These are phyloP conservation scores for Meloidogyne floridensis DNA, from an alignment of 1,140 invertebrate species.

Conservation along the genomic window DNA sequence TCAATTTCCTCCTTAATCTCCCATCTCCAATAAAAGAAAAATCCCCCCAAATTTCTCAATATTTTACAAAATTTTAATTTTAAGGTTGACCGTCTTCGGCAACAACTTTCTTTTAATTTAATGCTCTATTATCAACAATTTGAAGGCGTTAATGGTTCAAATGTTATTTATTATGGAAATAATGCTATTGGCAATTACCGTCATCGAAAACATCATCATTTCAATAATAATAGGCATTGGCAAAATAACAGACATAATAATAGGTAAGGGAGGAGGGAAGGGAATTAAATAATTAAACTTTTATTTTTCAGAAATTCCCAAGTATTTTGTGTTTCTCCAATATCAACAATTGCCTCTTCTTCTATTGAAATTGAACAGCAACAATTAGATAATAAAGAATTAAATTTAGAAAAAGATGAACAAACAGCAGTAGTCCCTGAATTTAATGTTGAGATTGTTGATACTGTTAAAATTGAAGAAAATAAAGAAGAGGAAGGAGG, in stretches of 20 bases:
- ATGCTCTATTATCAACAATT: conserved; percentile 36
- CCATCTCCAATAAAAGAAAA: conserved; percentile 70
- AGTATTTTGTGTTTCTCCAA: conserved; percentile 10
- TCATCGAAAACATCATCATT: conserved; percentile 3
- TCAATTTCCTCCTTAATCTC: conserved; percentile 70
- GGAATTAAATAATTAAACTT: no score
- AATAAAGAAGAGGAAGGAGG: not conserved
- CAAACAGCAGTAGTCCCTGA: not conserved
- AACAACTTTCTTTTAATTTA: conserved; percentile 39
- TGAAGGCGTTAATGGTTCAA: not conserved
- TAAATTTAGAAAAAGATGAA: not conserved
- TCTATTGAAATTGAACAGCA: not conserved
- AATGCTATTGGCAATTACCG: not conserved
- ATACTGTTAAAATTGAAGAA: not conserved
- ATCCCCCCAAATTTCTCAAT: not conserved
- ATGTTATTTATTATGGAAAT: conserved; percentile 14
- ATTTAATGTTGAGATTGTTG: not conserved
- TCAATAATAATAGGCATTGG: conserved; percentile 20
- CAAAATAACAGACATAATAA: conserved; percentile 21
- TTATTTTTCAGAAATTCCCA: not conserved
- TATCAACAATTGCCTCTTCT: not conserved
- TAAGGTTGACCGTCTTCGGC: conserved; percentile 33
- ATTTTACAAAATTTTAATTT: not conserved
- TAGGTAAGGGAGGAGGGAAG: not conserved
- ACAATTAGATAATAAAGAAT: not conserved